Base-by-base conservation (phyloP, 2,797 vertebrate genomes). In the Chelidonichthys spinosus region DNA sequence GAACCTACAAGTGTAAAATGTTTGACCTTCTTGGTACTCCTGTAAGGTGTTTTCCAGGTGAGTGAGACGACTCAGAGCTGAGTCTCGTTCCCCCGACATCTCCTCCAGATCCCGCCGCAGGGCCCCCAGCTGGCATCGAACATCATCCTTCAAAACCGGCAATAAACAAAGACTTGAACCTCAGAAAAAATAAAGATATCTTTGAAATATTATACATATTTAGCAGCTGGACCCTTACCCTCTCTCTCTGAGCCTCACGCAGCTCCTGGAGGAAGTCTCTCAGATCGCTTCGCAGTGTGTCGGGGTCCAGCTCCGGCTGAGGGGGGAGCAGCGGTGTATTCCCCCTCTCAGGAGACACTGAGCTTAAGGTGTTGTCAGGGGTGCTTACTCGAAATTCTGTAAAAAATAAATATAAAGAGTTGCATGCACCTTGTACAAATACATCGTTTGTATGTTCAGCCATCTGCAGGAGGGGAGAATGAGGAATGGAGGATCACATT, bases 251-350 rank as follows among this genome's bases (percentile, higher is more conserved):
- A 0, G 96, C 54, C 0, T 95, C 95, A 76, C 95, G 93, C 65
- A 98, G 95, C 86, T 98, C 96, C 46, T 93, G 95, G 35, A 99
- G 90, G 89, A 99, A 98, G 17, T 97, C 96, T 73, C 94, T 88
- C 68, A 98, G 95, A 0, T 96, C 93, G 0, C 87, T 90, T 2
- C 94, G 93, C 61, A 98, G 95, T 0, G 88, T 90, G 69, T 99
- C 97, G 0, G 96, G 94, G 76, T 99, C 97, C 0, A 97, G 85
- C 7, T 96, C 94, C 0, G 87, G 75, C 1, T 89, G 92, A 2
- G 87, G 87, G 13, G 94, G 90, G 0, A 91, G 89, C 0, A 94
- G 83, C 0, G 93, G 95, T 0, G 92, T 94, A 10, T 70, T 69
- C 0, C 69, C 83, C 50, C 94, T 87, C 63, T 96, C 96, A 0